These are phyloP conservation scores for Cosmia pyralina DNA, from an alignment of 2,888 invertebrate genomes.

Conservation along the genomic window DNA sequence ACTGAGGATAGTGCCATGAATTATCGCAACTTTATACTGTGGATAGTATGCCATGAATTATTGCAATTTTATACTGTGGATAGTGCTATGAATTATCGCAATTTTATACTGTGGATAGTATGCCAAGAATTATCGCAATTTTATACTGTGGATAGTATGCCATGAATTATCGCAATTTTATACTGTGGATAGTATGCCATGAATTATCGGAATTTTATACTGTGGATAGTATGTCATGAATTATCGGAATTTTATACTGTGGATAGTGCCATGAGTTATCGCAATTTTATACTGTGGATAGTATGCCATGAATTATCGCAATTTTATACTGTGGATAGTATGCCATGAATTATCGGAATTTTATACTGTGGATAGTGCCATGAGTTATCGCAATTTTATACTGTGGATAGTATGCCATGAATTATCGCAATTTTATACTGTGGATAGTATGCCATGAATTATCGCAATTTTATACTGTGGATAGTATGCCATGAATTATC, in stretches of 20 bases:
- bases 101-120: not conserved
- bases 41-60: too few relatives aligned
- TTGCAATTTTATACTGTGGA: not conserved
- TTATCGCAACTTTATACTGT: not conserved
- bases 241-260: not conserved
- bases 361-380: not conserved
- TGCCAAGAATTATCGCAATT: too few relatives aligned
- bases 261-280: too few relatives aligned
- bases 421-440: not conserved
- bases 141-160: not conserved
- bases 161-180: too few relatives aligned
- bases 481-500: too few relatives aligned
- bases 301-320: too few relatives aligned
- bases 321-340: not conserved
- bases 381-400: not conserved
- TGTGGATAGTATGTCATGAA: too few relatives aligned
- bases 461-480: too few relatives aligned
- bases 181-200: not conserved
- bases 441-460: too few relatives aligned
- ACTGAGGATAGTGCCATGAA: not conserved
- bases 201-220: not conserved
- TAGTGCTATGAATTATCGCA: too few relatives aligned
- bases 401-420: too few relatives aligned
- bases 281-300: not conserved
- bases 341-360: too few relatives aligned